Base-by-base conservation (phyloP, 1,140 invertebrate genomes). In the Ruditapes philippinarum region DNA sequence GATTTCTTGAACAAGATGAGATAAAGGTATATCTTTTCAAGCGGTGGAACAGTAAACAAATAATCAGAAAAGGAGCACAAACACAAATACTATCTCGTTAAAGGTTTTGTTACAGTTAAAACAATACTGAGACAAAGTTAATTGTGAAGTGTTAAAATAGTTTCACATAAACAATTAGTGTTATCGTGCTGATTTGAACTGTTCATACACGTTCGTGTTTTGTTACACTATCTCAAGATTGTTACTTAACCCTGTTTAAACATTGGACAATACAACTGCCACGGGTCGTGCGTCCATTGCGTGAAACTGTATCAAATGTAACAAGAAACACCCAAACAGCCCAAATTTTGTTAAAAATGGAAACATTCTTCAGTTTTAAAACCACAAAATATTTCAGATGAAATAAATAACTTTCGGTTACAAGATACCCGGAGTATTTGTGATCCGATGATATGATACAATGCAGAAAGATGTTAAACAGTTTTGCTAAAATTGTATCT, bases 191-290 rank as follows among this genome's bases (percentile, higher is more conserved):
- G 65, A 84, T 70, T 49, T 54, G 65, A 68, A 68, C 65, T 73
- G 60, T 84, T 68, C 42, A 28, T 33, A 33, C 19, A 62, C 28
- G 54, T 11, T 42, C 28, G 57, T 25, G 25, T 84, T 70, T 65
- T 49, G 57, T 81, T 60, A 65, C 54, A 62, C 25, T 81, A 81
- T 81, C 57, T 81, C 14, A 4, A 84, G 22, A 83, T 68, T 70
- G 17, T 84, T 73, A 36, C 45, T 84, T 84, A 84, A 68, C 81
- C 81, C 65, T 70, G 42, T 73, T 84, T 70, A 84, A 84, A 70
- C 65, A 36, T 65, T 40, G n/a, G 9, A 84, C 60, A 84, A 73
- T 51, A 19, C 22, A 11, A 0, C 28, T 60, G 54, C 22, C 60
- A 68, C 60, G 81, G 81, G 42, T 49, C 60, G 38, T 49, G n/a